phyloP scores from a whole-genome alignment of 2,113 vertebrate species.

The Empidonax alnorum region DNA sequence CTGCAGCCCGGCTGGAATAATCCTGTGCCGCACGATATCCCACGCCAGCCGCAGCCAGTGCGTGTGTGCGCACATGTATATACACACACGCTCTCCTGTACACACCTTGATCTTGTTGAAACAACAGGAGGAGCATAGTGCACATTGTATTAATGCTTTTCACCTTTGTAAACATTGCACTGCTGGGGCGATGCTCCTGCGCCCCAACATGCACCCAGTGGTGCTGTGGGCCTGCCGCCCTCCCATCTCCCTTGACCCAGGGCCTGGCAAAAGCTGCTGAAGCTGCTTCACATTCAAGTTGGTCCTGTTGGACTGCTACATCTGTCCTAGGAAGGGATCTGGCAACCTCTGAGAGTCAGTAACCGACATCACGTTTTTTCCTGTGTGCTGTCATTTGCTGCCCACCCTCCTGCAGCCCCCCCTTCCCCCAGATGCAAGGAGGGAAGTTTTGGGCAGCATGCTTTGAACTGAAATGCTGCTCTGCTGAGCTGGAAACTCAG shows the following conservation, averaged over 20 bases:
- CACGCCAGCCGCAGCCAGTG: background rate
- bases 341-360: background rate
- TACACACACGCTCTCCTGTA: background rate
- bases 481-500: background rate
- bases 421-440: background rate
- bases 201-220: background rate
- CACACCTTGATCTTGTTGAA: conserved; percentile 38
- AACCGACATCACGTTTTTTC: background rate
- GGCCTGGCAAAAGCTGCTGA: background rate
- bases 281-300: background rate
- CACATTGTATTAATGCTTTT: background rate
- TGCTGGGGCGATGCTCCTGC: background rate
- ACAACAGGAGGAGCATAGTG: conserved; percentile 45
- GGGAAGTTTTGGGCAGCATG: background rate
- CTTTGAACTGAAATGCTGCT: background rate
- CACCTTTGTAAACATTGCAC: conserved; percentile 23
- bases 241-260: background rate
- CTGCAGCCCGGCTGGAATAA: background rate
- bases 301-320: background rate
- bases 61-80: background rate
- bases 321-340: background rate
- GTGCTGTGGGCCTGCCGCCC: background rate
- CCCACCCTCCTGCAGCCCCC: background rate
- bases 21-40: accelerated
- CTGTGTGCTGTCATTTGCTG: background rate